Conservation (phyloP, 2,888 invertebrate species). For the Drosophila helvetica region DNA sequence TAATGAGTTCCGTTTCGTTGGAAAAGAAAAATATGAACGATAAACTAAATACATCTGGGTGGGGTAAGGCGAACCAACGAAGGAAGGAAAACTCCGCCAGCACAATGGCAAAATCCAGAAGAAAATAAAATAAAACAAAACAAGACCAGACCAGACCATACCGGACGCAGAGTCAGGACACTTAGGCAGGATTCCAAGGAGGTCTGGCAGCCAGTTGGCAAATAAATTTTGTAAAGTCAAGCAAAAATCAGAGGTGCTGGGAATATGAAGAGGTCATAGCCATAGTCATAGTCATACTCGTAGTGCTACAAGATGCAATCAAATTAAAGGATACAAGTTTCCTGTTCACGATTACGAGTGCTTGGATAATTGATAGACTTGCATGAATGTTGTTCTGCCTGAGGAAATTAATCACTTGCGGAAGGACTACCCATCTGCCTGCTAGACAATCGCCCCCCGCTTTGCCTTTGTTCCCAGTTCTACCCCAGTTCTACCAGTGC, state of each 20-base stretch:
- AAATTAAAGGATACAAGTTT: constrained; percentile 28
- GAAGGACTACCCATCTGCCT: neutral
- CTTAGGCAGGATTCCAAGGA: neutral
- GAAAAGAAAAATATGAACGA: constrained; percentile 76
- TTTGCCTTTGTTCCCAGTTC: constrained; percentile 43
- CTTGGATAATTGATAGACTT: constrained; percentile 29
- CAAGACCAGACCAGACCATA: constrained; percentile 7
- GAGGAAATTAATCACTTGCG: no score
- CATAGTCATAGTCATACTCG: neutral
- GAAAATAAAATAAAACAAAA: constrained; percentile 46
- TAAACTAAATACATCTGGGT: constrained; percentile 71
- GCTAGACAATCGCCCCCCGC: constrained; percentile 58
- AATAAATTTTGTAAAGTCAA: constrained; percentile 62
- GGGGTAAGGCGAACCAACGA: constrained; percentile 40
- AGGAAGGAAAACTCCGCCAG: constrained; percentile 1
- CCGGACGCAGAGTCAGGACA: constrained; percentile 14
- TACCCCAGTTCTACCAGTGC: constrained; percentile 14
- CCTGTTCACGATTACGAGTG: constrained; percentile 27
- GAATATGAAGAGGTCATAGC: constrained; percentile 35
- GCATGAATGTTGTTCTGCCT: neutral
- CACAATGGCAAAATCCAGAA: constrained; percentile 46
- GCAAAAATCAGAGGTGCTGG: constrained; percentile 45
- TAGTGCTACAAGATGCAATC: constrained; percentile 23
- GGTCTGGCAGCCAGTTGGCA: constrained; percentile 51
- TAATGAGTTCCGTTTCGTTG: constrained; percentile 78